Base-by-base conservation (phyloP, 1,140 invertebrate species). In the Bicyclus anynana region DNA sequence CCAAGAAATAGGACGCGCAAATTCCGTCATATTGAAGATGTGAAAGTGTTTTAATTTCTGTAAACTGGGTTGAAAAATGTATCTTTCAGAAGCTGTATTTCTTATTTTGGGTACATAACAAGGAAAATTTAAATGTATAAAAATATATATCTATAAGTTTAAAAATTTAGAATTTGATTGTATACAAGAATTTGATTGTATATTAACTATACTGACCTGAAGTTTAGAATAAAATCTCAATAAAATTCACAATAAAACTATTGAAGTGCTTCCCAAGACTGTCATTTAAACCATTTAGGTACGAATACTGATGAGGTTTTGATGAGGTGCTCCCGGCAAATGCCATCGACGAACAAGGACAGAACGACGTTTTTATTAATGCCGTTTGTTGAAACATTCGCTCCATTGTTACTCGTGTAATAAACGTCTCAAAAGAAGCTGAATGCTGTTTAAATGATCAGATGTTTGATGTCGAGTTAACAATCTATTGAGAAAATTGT, bases 261-360 rank as follows among this genome's bases (percentile, higher is more conserved):
- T 3, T 29, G 5, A 29, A 33, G 29, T 10, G 10, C 35, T 4
- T 38, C 16, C 17, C 0, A 40, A 40, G 9, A 40, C 17, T 14
- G 14, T 40, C 37, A 40, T 16, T 40, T 40, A 40, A 40, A 40
- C 0, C 13, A 10, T 5, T 16, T 40, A 3, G 9, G 13, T 40
- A 16, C 13, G 6, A 10, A 40, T 40, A 14, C 37, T 74, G 72
- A 81, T 77, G 67, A 57, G 74, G 71, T 69, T 77, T 78, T 81
- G 70, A 81, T 77, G 69, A 78, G 69, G 38, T 67, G 44, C 58
- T 18, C 47, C 6, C 49, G 48, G 59, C 63, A 51, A 40, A 40
- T 9, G 13, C 9, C 10, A 5, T 9, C 13, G 14, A 16, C 13
- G 49, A 38, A 6, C 18, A 18, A 37, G 33, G 49, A 38, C 42